Evolutionary conservation across 2,888 invertebrate genomes (phyloP).

Genomic region (Nineta flava): DNA sequence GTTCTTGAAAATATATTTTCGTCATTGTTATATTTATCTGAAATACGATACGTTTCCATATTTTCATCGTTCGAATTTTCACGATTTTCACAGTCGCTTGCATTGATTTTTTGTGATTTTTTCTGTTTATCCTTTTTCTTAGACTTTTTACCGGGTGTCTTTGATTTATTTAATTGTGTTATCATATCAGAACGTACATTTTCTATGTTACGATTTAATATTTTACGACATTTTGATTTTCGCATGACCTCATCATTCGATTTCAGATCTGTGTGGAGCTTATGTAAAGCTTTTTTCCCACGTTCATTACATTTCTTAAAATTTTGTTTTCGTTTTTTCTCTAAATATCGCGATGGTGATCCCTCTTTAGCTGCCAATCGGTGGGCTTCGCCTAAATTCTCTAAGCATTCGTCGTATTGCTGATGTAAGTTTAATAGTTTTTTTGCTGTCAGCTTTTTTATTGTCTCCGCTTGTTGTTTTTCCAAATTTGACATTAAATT

Average conservation of each 20-base stretch:
- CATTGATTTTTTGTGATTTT: constrained; percentile 4
- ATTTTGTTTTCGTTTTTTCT: constrained; percentile 18
- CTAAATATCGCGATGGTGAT: constrained; percentile 21
- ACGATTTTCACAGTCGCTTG: neutral
- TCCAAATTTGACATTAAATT: constrained; percentile 33
- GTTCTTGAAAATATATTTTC: too few species aligned
- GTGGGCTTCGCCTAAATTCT: constrained; percentile 34
- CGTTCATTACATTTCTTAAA: constrained; percentile 23
- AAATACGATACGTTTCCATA: too few species aligned
- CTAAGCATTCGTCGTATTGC: constrained; percentile 32
- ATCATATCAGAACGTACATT: constrained; percentile 26
- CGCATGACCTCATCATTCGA: constrained; percentile 17
- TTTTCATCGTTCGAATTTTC: too few species aligned
- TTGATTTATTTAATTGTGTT: constrained; percentile 11
- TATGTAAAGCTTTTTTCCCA: constrained; percentile 25
- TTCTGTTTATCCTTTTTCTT: constrained; percentile 13
- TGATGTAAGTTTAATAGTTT: constrained; percentile 32
- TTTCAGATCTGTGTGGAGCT: constrained; percentile 24
- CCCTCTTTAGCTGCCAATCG: constrained; percentile 26
- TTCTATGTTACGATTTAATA: constrained; percentile 28
- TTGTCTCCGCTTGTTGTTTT: constrained; percentile 30
- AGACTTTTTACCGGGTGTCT: constrained; percentile 4
- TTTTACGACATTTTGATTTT: constrained; percentile 18
- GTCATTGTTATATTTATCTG: too few species aligned
- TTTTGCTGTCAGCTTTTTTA: constrained; percentile 34